A percentile compares a stretch with the other conserved stretches of the same genome.
These are phyloP conservation scores for Cyprinella venusta DNA, from an alignment of 2,797 vertebrate genomes.

Conservation along the genomic window DNA sequence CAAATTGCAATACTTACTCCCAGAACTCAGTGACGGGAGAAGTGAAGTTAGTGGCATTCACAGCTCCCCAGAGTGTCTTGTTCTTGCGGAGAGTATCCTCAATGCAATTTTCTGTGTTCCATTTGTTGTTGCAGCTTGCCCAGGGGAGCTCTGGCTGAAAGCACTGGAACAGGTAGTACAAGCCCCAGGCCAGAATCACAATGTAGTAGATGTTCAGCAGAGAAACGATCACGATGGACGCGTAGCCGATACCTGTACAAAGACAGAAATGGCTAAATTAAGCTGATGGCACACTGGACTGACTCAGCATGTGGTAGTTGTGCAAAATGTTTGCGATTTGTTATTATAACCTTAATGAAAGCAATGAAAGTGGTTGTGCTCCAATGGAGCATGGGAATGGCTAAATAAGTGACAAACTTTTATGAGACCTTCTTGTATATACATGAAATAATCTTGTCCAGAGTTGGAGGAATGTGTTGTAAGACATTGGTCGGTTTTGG, in stretches of 20 bases:
- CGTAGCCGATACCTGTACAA: slow-evolving; percentile 92
- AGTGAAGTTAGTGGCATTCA: slow-evolving; percentile 80
- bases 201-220: slow-evolving; percentile 98
- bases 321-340: slow-evolving; percentile 4
- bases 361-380: slow-evolving; percentile 13
- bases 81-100: slow-evolving; percentile 86
- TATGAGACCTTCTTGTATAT: slow-evolving; percentile 12
- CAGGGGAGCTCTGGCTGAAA: slow-evolving; percentile 86
- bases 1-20: slow-evolving; percentile 80
- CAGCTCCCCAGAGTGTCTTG: slow-evolving; percentile 73
- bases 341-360: slow-evolving; percentile 20
- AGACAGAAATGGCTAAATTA: slow-evolving; percentile 20
- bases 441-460: slow-evolving; percentile 19
- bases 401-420: slow-evolving; percentile 37
- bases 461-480: slow-evolving; percentile 12
- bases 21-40: slow-evolving; percentile 90
- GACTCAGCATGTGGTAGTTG: neutral
- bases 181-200: slow-evolving; percentile 96
- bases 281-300: neutral
- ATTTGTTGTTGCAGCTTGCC: slow-evolving; percentile 85
- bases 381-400: slow-evolving; percentile 26
- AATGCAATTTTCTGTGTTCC: slow-evolving; percentile 83
- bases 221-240: slow-evolving; percentile 96
- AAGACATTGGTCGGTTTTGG: neutral
- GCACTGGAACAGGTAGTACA: slow-evolving; percentile 96